Percentiles rank a stretch among this genome's conserved stretches.
Evolutionary conservation across 2,113 vertebrate genomes (phyloP).

Genomic region (Alectura lathami): DNA sequence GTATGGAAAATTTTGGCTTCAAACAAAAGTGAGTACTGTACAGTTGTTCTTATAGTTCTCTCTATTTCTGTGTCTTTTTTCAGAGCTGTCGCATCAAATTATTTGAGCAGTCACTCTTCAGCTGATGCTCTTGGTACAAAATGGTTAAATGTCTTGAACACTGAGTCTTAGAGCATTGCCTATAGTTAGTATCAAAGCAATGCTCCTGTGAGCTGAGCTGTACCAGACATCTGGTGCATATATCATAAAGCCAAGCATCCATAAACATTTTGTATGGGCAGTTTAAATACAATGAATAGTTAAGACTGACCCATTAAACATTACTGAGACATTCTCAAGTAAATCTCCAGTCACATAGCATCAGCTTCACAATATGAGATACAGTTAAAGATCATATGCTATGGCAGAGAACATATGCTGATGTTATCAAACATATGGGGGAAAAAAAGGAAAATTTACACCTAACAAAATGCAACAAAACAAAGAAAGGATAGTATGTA

Average conservation of each 20-base stretch:
- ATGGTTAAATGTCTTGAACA: background rate
- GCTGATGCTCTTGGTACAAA: background rate
- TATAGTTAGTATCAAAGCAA: background rate
- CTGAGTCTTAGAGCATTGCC: background rate
- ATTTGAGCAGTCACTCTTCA: background rate
- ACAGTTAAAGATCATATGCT: constrained; percentile 55
- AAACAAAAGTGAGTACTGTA: background rate
- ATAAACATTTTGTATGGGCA: constrained; percentile 23
- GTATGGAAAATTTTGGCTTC: background rate
- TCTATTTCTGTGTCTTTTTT: background rate
- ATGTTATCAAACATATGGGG: constrained; percentile 34
- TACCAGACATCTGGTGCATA: constrained; percentile 14
- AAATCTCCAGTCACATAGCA: constrained; percentile 46
- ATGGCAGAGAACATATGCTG: constrained; percentile 22
- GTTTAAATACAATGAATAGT: constrained; percentile 39
- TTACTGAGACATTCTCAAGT: constrained; percentile 55
- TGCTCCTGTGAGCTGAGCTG: background rate
- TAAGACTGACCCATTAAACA: constrained; percentile 49
- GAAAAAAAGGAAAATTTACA: background rate
- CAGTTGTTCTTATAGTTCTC: background rate
- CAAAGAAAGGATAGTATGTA: background rate
- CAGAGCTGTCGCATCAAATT: background rate
- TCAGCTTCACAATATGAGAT: constrained; percentile 21
- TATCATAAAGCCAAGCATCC: constrained; percentile 39
- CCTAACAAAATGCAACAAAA: background rate